Base-by-base conservation (phyloP, 2,113 vertebrate species). In the Recurvirostra avosetta region DNA sequence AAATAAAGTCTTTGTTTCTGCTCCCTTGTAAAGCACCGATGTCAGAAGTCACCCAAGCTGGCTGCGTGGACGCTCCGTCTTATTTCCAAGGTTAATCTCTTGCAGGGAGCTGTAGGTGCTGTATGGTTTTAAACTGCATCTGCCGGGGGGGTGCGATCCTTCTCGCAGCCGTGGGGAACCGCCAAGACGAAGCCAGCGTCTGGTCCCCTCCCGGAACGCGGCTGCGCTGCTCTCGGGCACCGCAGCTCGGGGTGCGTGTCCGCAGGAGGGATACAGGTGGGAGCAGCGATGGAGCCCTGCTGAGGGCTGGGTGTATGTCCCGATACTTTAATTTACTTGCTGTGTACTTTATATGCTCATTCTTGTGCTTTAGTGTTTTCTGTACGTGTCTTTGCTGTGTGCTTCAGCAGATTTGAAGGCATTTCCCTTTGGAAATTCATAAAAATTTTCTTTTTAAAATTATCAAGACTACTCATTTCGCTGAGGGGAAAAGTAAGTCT, bases 51-150 rank as follows among this genome's bases (percentile, higher is more conserved):
- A 3, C 11, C 0, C 23, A 2, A n/a, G 49, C 61, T 1, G 14
- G 7, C 67, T 22, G 53, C 19, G 1, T 17, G 8, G 30, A 1
- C 16, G 0, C 26, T 0, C 6, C 0, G 2, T 13, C 43, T 7
- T 6, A 2, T 47, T 66, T 20, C 55, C 32, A 0, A 17, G 82
- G 90, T 6, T 14, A 8, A 63, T 45, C n/a, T 34, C n/a, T 0
- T 4, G 1, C 12, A 4, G 59, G 58, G 71, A 22, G 45, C 78
- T 53, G 73, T 2, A 1, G 71, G 3, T 36, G 22, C 49, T 50
- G 49, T 23, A 25, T 50, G 23, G 47, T 50, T 50, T 50, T 50
- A 50, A 50, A 25, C 49, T 50, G 23, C 5, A 2, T 38, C 12
- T 21, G 3, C 63, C 5, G 25, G 68, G 62, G 0, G 70, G 45